A percentile compares a stretch with the other conserved stretches of the same genome.
These are phyloP conservation scores for Pollimyrus isidori DNA, from an alignment of 2,113 vertebrate species.

Conservation along the genomic window DNA sequence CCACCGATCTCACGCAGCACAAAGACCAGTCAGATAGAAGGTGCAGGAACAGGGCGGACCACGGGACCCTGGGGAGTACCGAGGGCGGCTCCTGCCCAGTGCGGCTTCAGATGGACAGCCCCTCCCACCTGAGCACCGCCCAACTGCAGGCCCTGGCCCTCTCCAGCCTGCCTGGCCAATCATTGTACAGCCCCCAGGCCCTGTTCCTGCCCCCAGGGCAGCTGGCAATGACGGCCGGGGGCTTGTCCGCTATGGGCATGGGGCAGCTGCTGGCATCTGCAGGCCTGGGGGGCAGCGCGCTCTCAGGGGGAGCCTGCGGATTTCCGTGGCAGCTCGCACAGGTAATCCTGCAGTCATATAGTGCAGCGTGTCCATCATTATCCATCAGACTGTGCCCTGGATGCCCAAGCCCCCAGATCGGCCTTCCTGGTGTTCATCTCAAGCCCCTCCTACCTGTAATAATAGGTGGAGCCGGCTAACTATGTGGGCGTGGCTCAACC, in stretches of 20 bases:
- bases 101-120: conserved; percentile 70
- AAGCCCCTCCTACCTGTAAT: neutral
- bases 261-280: conserved; percentile 76
- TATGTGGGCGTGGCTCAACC: neutral
- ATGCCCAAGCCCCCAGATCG: neutral
- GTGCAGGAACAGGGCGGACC: conserved; percentile 48
- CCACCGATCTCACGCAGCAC: conserved; percentile 47
- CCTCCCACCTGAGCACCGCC: conserved; percentile 59
- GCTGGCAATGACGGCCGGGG: conserved; percentile 68
- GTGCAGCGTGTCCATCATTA: neutral
- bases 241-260: conserved; percentile 75
- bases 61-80: conserved; percentile 33
- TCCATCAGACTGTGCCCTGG: neutral
- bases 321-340: conserved; percentile 84
- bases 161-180: conserved; percentile 68
- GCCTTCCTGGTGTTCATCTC: neutral
- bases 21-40: conserved; percentile 63
- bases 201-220: conserved; percentile 80
- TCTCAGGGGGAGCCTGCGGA: conserved; percentile 56
- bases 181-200: conserved; percentile 72
- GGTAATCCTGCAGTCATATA: conserved; percentile 52
- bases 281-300: conserved; percentile 57
- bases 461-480: neutral
- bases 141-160: conserved; percentile 75
- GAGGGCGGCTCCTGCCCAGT: conserved; percentile 63